Evolutionary conservation across 2,797 vertebrate species (phyloP).

Genomic region (Paguma larvata): DNA sequence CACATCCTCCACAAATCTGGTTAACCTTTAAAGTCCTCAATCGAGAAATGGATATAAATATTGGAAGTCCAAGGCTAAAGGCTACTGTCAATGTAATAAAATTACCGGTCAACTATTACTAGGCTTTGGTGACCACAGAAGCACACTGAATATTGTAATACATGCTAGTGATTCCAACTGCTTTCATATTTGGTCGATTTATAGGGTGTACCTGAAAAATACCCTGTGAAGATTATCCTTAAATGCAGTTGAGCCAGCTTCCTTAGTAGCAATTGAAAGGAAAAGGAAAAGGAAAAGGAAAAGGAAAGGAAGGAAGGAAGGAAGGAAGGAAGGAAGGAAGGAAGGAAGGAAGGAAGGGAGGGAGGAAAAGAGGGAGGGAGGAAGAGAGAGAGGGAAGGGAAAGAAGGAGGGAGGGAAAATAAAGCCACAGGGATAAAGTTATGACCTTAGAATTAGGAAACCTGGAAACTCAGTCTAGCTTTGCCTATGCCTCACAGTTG

Average conservation of each 20-base stretch:
- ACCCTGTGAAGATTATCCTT: neutral
- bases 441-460: neutral
- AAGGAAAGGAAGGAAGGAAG: neutral
- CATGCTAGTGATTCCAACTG: neutral
- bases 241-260: neutral
- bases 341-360: too few species aligned
- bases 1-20: neutral
- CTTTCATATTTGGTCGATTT: neutral
- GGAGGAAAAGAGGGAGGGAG: neutral
- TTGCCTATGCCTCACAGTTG: neutral
- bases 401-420: neutral
- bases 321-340: neutral
- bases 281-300: neutral
- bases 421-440: neutral
- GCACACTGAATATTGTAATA: neutral
- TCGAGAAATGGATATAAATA: neutral
- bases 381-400: too few species aligned
- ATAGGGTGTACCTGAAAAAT: neutral
- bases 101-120: neutral
- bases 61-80: constrained; percentile 32
- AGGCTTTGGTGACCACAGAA: neutral
- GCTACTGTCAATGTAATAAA: neutral
- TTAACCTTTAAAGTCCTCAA: neutral
- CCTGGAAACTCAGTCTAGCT: neutral
- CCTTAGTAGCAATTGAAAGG: neutral